Evolutionary conservation across 2,113 vertebrate species (phyloP).

Genomic region (Actinemys pallida): DNA sequence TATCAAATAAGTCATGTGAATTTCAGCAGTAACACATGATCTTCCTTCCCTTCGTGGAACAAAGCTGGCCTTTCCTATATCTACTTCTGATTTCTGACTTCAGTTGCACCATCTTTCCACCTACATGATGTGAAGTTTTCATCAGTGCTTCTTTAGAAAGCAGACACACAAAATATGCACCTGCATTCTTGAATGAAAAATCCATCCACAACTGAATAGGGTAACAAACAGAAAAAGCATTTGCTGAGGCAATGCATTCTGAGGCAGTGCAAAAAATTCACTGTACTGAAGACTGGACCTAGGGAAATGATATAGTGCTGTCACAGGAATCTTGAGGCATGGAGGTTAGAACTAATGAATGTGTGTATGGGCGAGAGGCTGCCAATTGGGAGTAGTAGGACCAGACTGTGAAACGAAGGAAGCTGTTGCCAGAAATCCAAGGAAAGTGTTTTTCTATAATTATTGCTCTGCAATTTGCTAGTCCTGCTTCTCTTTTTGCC

Average conservation of each 20-base stretch:
- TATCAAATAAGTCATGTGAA: conserved; percentile 41
- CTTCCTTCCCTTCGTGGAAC: conserved; percentile 29
- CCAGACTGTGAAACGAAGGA: conserved; percentile 8
- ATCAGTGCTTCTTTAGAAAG: conserved; percentile 12
- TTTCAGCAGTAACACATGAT: conserved; percentile 32
- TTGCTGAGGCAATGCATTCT: neutral
- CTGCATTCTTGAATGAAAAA: neutral
- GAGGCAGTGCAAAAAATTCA: neutral
- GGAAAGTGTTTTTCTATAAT: conserved; percentile 28
- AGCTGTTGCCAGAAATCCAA: neutral
- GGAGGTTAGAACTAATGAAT: rapidly evolving
- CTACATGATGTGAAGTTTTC: neutral
- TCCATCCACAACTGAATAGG: neutral
- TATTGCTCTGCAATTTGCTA: conserved; percentile 8
- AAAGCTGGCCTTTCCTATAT: neutral
- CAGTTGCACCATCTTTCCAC: conserved; percentile 24
- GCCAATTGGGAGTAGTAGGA: neutral
- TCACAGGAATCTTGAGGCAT: neutral
- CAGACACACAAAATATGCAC: neutral
- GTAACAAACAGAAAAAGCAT: neutral
- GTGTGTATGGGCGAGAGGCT: rapidly evolving
- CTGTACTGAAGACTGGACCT: neutral
- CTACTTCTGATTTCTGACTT: neutral
- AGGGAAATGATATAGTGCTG: neutral
- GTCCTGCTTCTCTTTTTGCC: conserved; percentile 13